A percentile compares a stretch with the other conserved stretches of the same genome.
These are phyloP conservation scores for Spisula solida DNA, from an alignment of 2,888 invertebrate genomes.

Conservation along the genomic window DNA sequence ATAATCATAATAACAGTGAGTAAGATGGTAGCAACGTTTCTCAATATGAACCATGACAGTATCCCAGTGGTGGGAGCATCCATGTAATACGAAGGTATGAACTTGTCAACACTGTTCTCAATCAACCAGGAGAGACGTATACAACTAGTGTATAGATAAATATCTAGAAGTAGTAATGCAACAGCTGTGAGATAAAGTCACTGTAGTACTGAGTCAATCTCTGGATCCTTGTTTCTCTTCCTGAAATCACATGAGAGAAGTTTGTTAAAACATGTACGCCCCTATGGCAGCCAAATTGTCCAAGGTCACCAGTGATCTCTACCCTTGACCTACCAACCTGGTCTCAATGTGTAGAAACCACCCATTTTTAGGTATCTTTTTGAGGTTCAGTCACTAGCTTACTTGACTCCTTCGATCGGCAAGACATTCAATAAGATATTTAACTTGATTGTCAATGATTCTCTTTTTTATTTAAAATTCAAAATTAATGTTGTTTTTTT, in stretches of 20 bases:
- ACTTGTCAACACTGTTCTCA: not conserved
- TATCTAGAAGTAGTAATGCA: constrained; percentile 70
- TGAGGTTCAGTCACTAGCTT: too few relatives aligned
- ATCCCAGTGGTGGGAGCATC: not conserved
- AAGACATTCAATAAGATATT: too few relatives aligned
- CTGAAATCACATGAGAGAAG: constrained; percentile 59
- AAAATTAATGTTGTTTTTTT: too few relatives aligned
- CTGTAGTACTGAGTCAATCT: constrained; percentile 78
- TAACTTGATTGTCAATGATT: too few relatives aligned
- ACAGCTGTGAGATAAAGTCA: constrained; percentile 76
- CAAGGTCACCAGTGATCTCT: too few relatives aligned
- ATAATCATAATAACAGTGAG: not conserved
- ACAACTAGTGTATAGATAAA: constrained; percentile 65
- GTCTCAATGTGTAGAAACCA: too few relatives aligned
- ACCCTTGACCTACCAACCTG: too few relatives aligned
- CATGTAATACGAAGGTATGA: not conserved
- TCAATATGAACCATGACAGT: not conserved
- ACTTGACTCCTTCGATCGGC: too few relatives aligned
- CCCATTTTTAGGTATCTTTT: too few relatives aligned
- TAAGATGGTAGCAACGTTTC: constrained; percentile 2
- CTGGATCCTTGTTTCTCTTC: constrained; percentile 78
- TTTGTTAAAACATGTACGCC: too few relatives aligned
- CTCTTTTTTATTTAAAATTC: too few relatives aligned
- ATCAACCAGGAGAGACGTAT: constrained; percentile 49
- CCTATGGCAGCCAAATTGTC: too few relatives aligned